Conservation (phyloP, 2,888 invertebrate species). For the Xanthia togata region DNA sequence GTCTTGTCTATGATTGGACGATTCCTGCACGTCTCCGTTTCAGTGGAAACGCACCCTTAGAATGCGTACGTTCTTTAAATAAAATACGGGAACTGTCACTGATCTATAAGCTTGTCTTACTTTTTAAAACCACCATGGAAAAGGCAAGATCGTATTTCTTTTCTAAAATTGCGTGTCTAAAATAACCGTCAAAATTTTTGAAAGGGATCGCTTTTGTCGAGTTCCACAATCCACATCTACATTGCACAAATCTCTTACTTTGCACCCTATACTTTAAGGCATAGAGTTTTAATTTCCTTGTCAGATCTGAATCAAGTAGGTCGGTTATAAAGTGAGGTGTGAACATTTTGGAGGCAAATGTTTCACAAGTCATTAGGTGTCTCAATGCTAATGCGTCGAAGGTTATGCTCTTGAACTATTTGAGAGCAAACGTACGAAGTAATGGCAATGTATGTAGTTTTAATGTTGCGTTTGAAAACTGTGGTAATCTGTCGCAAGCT, state of each 20-base stretch:
- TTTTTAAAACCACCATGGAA: neutral
- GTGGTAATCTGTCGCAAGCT: neutral
- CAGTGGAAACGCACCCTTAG: too few relatives aligned
- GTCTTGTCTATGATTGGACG: too few relatives aligned
- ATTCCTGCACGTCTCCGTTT: too few relatives aligned
- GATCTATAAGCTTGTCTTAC: neutral
- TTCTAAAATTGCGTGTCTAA: constrained; percentile 26
- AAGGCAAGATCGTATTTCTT: neutral
- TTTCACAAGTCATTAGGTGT: constrained; percentile 59
- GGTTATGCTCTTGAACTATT: constrained; percentile 58
- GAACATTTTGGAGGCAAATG: constrained; percentile 35
- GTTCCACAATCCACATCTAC: constrained; percentile 18
- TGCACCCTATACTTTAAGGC: accelerated
- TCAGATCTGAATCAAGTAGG: constrained; percentile 16
- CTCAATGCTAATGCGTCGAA: constrained; percentile 47
- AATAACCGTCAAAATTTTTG: constrained; percentile 14
- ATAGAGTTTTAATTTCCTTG: constrained; percentile 34
- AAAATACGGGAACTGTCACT: too few relatives aligned
- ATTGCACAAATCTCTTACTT: neutral
- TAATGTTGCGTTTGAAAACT: constrained; percentile 13
- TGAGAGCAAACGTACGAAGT: constrained; percentile 35
- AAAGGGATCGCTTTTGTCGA: constrained; percentile 21
- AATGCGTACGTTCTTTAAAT: too few relatives aligned
- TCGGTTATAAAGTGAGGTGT: constrained; percentile 31
- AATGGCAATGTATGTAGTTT: constrained; percentile 25